Evolutionary conservation across 2,113 vertebrate genomes (phyloP).

Genomic region (Cavia porcellus): DNA sequence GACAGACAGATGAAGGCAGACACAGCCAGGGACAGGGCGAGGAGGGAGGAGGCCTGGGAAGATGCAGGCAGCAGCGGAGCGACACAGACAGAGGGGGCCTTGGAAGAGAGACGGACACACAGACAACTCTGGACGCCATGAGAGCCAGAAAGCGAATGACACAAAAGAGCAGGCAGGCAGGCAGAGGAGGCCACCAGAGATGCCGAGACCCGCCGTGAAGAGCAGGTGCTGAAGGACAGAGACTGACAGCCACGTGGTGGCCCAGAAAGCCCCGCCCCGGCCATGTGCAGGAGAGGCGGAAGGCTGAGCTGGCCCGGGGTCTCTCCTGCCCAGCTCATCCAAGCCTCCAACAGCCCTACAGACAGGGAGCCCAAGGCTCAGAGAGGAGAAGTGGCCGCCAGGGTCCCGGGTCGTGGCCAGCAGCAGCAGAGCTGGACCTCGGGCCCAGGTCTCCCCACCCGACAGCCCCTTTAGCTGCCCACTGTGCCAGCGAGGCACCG

Average conservation of each 20-base stretch:
- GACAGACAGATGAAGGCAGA: constrained; percentile 43
- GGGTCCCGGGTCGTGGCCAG: neutral
- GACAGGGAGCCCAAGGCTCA: neutral
- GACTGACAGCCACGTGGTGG: neutral
- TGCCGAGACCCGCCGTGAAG: neutral
- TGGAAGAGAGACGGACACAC: neutral
- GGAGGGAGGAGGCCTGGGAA: neutral
- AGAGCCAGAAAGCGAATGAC: neutral
- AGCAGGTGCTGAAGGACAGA: neutral
- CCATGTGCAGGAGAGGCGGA: fast-evolving
- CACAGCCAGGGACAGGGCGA: neutral
- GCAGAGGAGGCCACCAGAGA: neutral
- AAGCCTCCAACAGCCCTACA: neutral
- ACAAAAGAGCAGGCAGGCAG: neutral
- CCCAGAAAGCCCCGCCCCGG: neutral
- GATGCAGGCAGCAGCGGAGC: neutral
- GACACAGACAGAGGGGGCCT: constrained; percentile 11
- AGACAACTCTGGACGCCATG: neutral
- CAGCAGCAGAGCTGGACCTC: neutral
- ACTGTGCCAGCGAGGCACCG: neutral
- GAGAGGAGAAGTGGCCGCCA: neutral
- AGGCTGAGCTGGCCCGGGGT: neutral
- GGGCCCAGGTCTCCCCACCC: neutral
- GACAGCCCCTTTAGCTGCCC: neutral
- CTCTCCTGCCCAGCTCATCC: neutral